Base-by-base conservation (phyloP, 2,797 vertebrate genomes). In the Micromesistius poutassou region DNA sequence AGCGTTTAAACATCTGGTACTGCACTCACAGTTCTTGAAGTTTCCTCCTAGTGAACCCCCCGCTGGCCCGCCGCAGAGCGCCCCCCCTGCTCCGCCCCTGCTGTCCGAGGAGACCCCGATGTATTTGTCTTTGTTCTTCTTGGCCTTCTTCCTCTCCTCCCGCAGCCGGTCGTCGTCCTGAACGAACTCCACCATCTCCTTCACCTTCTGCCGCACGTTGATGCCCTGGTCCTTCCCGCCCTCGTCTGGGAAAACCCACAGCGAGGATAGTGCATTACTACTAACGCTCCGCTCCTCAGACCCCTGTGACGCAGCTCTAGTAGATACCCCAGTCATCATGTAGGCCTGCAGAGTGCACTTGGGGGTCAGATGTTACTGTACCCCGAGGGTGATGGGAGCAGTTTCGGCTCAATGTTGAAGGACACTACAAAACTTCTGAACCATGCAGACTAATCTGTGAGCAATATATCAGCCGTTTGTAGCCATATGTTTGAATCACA, bases 61-160 rank as follows among this genome's bases (percentile, higher is more conserved):
- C 3, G 28, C 55, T 25, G n/a, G n/a, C 16, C 55, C 55, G 0
- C 55, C 55, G n/a, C 55, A 22, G 9, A 28, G 7, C 1, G 62
- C 9, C 12, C 62, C 62, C 25, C 66, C 78, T 22, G 42, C 82
- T 66, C 88, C 91, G 5, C 95, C 96, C 83, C 96, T 95, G 87
- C 94, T 96, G 89, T 98, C 96, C 0, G 97, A 99, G 74, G 98
- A 98, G 79, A 99, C 97, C 4, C 98, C 97, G 40, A 99, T 94
- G 75, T 99, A 99, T 94, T 99, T 99, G 90, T 99, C 98, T 93
- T 98, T 98, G 94, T 98, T 98, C 92, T 98, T 98, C 94, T 98
- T 98, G 19, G 98, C 98, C 89, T 98, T 98, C 93, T 99, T 99
- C 85, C 97, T 94, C 87, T 99, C 98, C 81, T 99, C 98, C 83